Evolutionary conservation across 2,113 vertebrate species (phyloP), one percentile per base, ranked within the genome.

Genomic region (Saccopteryx leptura): DNA sequence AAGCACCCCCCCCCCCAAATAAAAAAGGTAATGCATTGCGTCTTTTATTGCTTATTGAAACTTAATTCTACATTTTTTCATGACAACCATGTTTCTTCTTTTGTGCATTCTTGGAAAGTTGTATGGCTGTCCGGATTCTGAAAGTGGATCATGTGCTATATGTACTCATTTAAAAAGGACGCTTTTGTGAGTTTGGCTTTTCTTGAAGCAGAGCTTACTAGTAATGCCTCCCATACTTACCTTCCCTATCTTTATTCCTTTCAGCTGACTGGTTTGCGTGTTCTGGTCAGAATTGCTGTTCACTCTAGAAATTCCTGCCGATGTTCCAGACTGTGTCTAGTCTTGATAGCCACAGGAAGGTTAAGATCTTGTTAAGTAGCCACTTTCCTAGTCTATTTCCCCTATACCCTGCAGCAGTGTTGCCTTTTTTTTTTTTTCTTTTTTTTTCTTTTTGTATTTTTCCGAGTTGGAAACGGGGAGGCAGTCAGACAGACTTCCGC

Each of bases 281-380:
- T 82, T 93, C 94, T 78, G 78, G 68, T 85, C 93, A 71, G 95
- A 93, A 66, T 63, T 74, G 90, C 61, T 52, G 33, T 88, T 78
- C 54, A 26, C 65, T 81, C 1, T 1, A 85, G 83, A 76, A 86
- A 33, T 61, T 85, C 66, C 56, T 68, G 1, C 71, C 82, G 85
- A 33, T 85, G 87, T 60, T 75, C 26, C 7, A 31, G 88, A 79
- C 65, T 39, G 63, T 54, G 69, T 56, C 54, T 48, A 19, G 79
- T 50, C 21, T 1, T 18, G 63, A 69, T 1, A 66, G 92, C 88
- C 80, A 18, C 63, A 50, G 82, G 63, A 63, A 68, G 65, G 66
- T 31, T 46, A 46, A 50, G 81, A 72, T 81, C 78, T 74, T 88
- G 9, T 63, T n/a, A 46, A 85, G 46, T 18, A 68, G 76, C 65